phyloP scores from a whole-genome alignment of 2,113 vertebrate genomes.

The Anguilla rostrata region DNA sequence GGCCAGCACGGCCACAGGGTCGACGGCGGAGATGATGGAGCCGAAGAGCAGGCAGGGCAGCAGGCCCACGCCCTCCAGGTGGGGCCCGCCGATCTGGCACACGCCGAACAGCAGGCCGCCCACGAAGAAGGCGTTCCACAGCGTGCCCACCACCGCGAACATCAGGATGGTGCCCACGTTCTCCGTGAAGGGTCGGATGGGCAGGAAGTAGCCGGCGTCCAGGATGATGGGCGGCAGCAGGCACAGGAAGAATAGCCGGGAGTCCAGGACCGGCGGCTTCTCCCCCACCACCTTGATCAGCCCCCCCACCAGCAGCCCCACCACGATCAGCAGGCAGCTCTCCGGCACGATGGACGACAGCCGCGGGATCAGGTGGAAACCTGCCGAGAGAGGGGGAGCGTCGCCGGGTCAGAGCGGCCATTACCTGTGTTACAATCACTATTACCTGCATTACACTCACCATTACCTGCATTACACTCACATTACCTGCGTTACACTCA shows the following conservation, averaged over 20 bases:
- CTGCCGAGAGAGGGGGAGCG: constrained; percentile 54
- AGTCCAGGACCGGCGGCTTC: constrained; percentile 77
- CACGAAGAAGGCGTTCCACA: constrained; percentile 96
- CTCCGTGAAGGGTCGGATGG: constrained; percentile 92
- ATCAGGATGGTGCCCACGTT: constrained; percentile 97
- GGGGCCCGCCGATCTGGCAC: constrained; percentile 73
- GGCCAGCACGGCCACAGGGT: constrained; percentile 92
- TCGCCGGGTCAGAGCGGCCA: neutral
- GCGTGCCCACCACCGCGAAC: constrained; percentile 92
- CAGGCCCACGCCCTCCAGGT: constrained; percentile 72
- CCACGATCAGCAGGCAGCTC: constrained; percentile 93
- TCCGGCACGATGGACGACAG: constrained; percentile 89
- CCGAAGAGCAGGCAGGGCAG: constrained; percentile 90
- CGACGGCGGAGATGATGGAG: constrained; percentile 92
- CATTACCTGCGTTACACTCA: neutral
- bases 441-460: neutral
- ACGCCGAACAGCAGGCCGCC: constrained; percentile 84
- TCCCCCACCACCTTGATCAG: constrained; percentile 87
- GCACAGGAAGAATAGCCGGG: constrained; percentile 86
- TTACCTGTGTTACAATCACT: neutral
- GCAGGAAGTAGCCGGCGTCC: constrained; percentile 96
- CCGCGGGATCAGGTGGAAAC: constrained; percentile 90
- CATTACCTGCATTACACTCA: neutral
- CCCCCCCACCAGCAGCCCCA: constrained; percentile 90
- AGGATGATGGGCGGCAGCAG: constrained; percentile 96